Base-by-base conservation (phyloP, 2,113 vertebrate genomes). In the Choloepus hoffmanni region DNA sequence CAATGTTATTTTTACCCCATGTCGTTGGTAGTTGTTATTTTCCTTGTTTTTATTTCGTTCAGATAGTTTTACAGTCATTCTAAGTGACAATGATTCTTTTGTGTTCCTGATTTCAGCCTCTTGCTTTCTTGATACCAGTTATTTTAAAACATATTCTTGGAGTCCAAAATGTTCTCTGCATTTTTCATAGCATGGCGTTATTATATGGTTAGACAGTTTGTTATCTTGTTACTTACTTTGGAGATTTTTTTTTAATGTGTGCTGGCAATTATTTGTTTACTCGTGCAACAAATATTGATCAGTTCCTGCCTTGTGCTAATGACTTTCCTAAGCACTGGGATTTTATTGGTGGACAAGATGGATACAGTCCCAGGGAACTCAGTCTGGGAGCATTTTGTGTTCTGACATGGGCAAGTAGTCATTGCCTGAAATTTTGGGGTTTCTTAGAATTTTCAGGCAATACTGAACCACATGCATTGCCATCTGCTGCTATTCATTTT, bases 391-490 rank as follows among this genome's bases (percentile, higher is more conserved):
- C 55, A 16, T 50, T 86, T 83, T 89, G 23, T 78, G 30, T 65
- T 91, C 40, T 18, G 15, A 93, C 48, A 33, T 73, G 48, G 10
- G 6, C 18, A n/a, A n/a, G 19, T 4, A 40, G 18, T 23, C 7
- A 1, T 23, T 26, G 14, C 62, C 43, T 77, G 40, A 81, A 55
- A 65, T 60, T 18, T 60, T 50, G 43, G 19, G n/a, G 24, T 53
- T 96, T 94, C 33, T 63, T 30, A 48, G 53, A 65, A 53, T 94
- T 84, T 96, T 85, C 67, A 90, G 76, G 88, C 33, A 45, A 53
- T 6, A 4, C 12, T 16, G 30, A 70, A 78, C 33, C 53, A 36
- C 53, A 53, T 53, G 11, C 10, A 24, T 30, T 14, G 43, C 60
- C 26, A 30, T 55, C 21, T 50, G 58, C 12, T 70, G 15, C 45